Conservation (phyloP, 2,888 invertebrate species). For the Bombyx huttoni region DNA sequence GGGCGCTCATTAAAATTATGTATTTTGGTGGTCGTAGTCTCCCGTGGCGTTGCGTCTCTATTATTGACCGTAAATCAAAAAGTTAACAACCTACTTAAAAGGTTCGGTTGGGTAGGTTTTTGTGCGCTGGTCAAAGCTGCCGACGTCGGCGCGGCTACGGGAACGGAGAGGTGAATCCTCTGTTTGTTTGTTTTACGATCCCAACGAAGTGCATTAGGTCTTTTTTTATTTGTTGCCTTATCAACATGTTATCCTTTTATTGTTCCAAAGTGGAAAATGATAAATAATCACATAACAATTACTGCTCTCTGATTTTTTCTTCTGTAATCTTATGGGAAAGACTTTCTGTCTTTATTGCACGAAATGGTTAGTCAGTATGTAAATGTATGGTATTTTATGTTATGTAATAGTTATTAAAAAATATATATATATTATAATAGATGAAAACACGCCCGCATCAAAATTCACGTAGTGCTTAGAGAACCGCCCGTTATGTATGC, state of each 20-base stretch:
- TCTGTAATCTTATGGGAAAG: not conserved
- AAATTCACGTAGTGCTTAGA: conserved; percentile 40
- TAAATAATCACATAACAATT: conserved; percentile 5
- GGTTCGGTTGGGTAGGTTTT: conserved; percentile 64
- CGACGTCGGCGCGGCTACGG: conserved; percentile 50
- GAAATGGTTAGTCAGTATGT: not conserved
- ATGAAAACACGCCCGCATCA: conserved; percentile 27
- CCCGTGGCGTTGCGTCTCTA: conserved; percentile 71
- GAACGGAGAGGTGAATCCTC: conserved; percentile 44
- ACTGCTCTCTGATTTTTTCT: conserved; percentile 7
- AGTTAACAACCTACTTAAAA: conserved; percentile 73
- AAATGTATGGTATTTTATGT: not conserved
- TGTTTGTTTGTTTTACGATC: conserved; percentile 69
- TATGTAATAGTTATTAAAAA: not conserved
- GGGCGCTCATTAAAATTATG: conserved; percentile 66
- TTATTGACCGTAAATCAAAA: conserved; percentile 73
- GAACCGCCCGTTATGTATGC: conserved; percentile 40
- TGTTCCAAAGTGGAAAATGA: conserved; percentile 22
- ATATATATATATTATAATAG: conserved; percentile 1
- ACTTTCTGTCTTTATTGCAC: not conserved
- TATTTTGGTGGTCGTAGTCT: conserved; percentile 61
- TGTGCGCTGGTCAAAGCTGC: conserved; percentile 62
- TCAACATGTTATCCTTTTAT: conserved; percentile 41
- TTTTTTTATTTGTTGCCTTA: conserved; percentile 60
- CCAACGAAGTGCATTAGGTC: conserved; percentile 62